These are phyloP conservation scores for Gila robusta DNA, from an alignment of 2,797 vertebrate species.

Conservation along the genomic window DNA sequence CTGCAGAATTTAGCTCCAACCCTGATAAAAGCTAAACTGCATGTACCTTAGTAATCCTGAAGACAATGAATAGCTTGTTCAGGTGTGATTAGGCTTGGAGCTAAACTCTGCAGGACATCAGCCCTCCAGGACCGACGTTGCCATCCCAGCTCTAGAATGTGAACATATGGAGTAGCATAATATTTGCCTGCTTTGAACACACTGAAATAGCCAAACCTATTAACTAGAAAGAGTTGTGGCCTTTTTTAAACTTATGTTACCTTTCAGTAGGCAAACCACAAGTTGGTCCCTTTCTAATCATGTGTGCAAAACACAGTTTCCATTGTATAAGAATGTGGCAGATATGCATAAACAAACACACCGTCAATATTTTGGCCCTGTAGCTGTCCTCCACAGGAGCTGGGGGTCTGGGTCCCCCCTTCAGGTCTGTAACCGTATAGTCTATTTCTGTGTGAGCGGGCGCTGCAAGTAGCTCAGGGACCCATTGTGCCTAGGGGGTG, in stretches of 20 bases:
- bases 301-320: conserved; percentile 12
- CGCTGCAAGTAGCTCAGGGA: conserved; percentile 80
- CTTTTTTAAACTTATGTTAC: not conserved
- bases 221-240: not conserved
- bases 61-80: not conserved
- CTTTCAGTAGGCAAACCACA: not conserved
- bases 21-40: not conserved
- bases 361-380: conserved; percentile 72
- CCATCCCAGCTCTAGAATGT: not conserved
- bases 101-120: not conserved
- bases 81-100: not conserved
- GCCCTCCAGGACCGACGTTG: not conserved
- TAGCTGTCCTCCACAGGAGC: conserved; percentile 84
- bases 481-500: conserved; percentile 85
- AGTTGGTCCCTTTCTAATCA: not conserved
- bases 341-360: conserved; percentile 67
- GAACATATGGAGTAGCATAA: not conserved
- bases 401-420: conserved; percentile 84
- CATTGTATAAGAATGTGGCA: conserved; percentile 36
- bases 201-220: not conserved
- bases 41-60: not conserved
- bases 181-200: not conserved
- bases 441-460: conserved; percentile 86
- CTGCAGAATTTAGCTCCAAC: not conserved
- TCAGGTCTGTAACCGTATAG: conserved; percentile 86